These are phyloP conservation scores for Brachionus paranguensis DNA, from an alignment of 1,140 invertebrate genomes.

Conservation along the genomic window DNA sequence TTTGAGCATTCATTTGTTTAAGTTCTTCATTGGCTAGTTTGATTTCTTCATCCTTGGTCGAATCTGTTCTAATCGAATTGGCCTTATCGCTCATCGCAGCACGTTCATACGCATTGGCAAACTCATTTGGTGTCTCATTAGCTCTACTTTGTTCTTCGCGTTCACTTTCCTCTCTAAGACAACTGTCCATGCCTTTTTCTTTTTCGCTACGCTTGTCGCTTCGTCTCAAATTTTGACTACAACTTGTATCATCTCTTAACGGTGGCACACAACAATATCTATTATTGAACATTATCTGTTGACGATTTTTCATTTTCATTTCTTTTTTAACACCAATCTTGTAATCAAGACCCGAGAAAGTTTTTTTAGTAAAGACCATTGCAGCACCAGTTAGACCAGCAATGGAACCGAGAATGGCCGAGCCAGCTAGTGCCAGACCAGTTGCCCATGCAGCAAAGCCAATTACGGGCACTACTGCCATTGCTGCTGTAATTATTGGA, in stretches of 20 bases:
- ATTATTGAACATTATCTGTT: slow-evolving; percentile 26
- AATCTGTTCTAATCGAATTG: neutral
- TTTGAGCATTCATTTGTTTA: neutral
- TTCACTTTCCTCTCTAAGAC: neutral
- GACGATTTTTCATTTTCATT: slow-evolving; percentile 19
- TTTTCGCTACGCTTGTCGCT: neutral
- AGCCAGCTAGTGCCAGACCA: neutral
- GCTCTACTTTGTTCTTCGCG: neutral
- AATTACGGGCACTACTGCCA: neutral
- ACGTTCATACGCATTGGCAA: neutral
- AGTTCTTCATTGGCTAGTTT: neutral
- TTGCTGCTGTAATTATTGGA: neutral
- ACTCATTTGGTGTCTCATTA: neutral
- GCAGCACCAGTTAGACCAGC: neutral
- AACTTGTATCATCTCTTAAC: neutral
- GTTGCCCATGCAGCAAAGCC: neutral
- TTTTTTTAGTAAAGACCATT: neutral
- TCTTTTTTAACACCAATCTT: slow-evolving; percentile 12
- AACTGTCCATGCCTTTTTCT: neutral
- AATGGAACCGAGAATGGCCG: neutral
- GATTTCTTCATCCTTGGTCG: neutral
- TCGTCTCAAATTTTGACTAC: slow-evolving; percentile 2
- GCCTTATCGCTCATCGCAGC: neutral
- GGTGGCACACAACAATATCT: neutral
- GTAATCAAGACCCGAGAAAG: neutral